These are phyloP conservation scores for Galago senegalensis DNA, from an alignment of 2,797 vertebrate species.

Conservation along the genomic window DNA sequence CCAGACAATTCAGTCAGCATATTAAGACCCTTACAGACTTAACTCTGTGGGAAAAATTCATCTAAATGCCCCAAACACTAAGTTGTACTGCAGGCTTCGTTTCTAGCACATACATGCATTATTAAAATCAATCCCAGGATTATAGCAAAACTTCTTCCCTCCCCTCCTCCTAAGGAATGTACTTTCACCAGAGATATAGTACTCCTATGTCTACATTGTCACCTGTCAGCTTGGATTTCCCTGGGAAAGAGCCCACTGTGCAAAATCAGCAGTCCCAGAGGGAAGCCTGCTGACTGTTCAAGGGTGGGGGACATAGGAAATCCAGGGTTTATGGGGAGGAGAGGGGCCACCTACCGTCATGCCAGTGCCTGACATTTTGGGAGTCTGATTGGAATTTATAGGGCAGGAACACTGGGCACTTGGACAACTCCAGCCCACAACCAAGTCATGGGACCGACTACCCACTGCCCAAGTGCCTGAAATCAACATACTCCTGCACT, in stretches of 20 bases:
- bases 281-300: slow-evolving; percentile 54
- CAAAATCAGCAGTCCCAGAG: background rate
- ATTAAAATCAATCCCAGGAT: slow-evolving; percentile 50
- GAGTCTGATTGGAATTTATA: slow-evolving; percentile 85
- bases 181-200: background rate
- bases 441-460: slow-evolving; percentile 81
- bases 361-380: slow-evolving; percentile 84
- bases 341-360: slow-evolving; percentile 88
- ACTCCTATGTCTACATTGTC: background rate
- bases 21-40: slow-evolving; percentile 86
- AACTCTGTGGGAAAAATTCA: slow-evolving; percentile 15
- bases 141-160: background rate
- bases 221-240: background rate
- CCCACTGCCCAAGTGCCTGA: slow-evolving; percentile 88
- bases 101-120: background rate
- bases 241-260: background rate
- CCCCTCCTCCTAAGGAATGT: background rate
- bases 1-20: slow-evolving; percentile 93
- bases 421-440: slow-evolving; percentile 85
- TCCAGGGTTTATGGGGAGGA: slow-evolving; percentile 51
- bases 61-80: slow-evolving; percentile 1
- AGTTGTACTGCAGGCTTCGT: background rate
- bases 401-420: slow-evolving; percentile 82
- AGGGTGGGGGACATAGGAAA: slow-evolving; percentile 72
- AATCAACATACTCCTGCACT: slow-evolving; percentile 89